Evolutionary conservation across 1,140 invertebrate genomes (phyloP).

Genomic region (Drosophila ogumai): DNA sequence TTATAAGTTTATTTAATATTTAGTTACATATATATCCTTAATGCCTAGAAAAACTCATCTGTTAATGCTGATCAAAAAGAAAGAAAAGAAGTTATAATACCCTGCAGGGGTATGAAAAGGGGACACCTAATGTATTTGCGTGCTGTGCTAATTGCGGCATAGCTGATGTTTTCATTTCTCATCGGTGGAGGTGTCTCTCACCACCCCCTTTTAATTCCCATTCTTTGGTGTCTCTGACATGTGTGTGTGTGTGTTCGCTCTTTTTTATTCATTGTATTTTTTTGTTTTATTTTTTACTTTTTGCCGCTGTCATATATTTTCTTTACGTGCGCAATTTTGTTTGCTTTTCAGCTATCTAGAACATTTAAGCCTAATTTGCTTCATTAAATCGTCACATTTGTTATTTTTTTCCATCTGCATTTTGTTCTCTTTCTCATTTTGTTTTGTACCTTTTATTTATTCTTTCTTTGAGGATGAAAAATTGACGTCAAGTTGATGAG

Average conservation of each 20-base stretch:
- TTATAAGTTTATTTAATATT: too few species aligned
- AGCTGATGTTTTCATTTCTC: constrained; percentile 65
- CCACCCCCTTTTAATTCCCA: constrained; percentile 7
- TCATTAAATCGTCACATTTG: constrained; percentile 77
- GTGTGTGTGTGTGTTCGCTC: not conserved
- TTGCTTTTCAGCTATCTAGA: constrained; percentile 60
- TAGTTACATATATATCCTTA: too few species aligned
- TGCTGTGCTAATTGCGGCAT: constrained; percentile 61
- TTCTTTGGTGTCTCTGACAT: constrained; percentile 3
- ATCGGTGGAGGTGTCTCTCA: not conserved
- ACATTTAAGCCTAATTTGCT: constrained; percentile 80
- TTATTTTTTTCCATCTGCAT: constrained; percentile 47
- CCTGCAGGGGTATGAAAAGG: not conserved
- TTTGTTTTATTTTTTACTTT: not conserved
- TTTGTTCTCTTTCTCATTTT: constrained; percentile 5
- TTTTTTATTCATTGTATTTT: constrained; percentile 10
- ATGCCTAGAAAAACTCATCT: too few species aligned
- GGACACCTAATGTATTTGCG: constrained; percentile 53
- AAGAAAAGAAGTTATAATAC: too few species aligned
- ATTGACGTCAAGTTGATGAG: constrained; percentile 35
- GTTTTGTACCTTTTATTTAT: constrained; percentile 41
- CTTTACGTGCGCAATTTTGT: constrained; percentile 69
- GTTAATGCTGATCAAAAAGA: too few species aligned
- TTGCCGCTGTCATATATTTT: constrained; percentile 45
- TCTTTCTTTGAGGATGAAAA: constrained; percentile 27